These are phyloP conservation scores for Bombyx mandarina DNA, from an alignment of 1,140 invertebrate genomes.

Conservation along the genomic window DNA sequence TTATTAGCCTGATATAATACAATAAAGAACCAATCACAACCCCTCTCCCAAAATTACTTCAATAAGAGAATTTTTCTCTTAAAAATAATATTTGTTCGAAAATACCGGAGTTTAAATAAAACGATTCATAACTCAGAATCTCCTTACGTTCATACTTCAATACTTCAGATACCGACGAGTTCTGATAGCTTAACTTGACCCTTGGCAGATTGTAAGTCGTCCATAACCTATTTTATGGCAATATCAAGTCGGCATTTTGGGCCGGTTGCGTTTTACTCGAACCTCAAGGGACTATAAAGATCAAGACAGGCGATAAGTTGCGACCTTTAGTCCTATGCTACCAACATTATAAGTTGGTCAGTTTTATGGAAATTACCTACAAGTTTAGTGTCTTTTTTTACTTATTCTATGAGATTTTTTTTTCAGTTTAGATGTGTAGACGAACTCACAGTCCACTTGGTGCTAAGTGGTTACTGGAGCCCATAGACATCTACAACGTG, in stretches of 20 bases:
- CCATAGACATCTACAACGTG: too few relatives aligned
- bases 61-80: too few relatives aligned
- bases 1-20: too few relatives aligned
- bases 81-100: too few relatives aligned
- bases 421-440: too few relatives aligned
- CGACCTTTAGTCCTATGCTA: conserved; percentile 4
- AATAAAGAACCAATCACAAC: too few relatives aligned
- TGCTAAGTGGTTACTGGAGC: too few relatives aligned
- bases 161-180: background rate
- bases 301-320: conserved; percentile 4
- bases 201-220: conserved; percentile 5
- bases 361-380: conserved; percentile 4
- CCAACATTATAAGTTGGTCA: conserved; percentile 3
- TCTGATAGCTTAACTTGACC: conserved; percentile 2
- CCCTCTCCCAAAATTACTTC: too few relatives aligned
- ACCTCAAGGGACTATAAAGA: conserved; percentile 11
- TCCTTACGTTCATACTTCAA: background rate
- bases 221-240: conserved; percentile 4
- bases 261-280: conserved; percentile 4
- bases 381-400: background rate
- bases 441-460: too few relatives aligned
- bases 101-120: too few relatives aligned
- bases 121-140: too few relatives aligned
- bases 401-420: too few relatives aligned
- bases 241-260: conserved; percentile 7